phyloP scores from a whole-genome alignment of 1,140 invertebrate species.

The Subanguina moxae region DNA sequence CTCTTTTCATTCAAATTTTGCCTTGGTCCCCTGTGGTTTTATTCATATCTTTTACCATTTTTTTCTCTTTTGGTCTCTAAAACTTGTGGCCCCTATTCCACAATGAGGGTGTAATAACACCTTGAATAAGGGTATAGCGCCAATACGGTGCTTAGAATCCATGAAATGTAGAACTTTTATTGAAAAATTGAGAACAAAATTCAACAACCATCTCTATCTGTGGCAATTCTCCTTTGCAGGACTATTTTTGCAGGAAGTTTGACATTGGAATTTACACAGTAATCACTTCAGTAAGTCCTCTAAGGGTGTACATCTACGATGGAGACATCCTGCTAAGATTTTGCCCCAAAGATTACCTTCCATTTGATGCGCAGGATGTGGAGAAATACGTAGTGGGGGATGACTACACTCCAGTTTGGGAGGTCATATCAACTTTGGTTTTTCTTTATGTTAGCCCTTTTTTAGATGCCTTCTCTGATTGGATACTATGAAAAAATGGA shows the following conservation, averaged over 20 bases:
- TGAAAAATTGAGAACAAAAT: too few species aligned
- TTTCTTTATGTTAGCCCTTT: background rate
- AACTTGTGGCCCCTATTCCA: too few species aligned
- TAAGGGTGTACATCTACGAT: slow-evolving; percentile 81
- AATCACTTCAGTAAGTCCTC: slow-evolving; percentile 81
- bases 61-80: too few species aligned
- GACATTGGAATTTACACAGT: slow-evolving; percentile 92
- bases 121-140: too few species aligned
- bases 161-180: too few species aligned
- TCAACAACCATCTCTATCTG: too few species aligned
- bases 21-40: too few species aligned
- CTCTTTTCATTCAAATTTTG: too few species aligned
- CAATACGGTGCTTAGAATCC: too few species aligned
- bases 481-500: slow-evolving; percentile 73
- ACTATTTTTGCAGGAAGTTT: slow-evolving; percentile 76
- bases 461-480: slow-evolving; percentile 71
- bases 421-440: slow-evolving; percentile 64
- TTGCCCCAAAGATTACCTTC: slow-evolving; percentile 84
- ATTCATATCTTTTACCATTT: too few species aligned
- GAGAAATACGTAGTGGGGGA: slow-evolving; percentile 92
- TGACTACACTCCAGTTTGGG: slow-evolving; percentile 88
- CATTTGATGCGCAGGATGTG: slow-evolving; percentile 74
- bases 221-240: too few species aligned
- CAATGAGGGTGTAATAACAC: too few species aligned
- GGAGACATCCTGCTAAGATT: slow-evolving; percentile 76